Conservation (phyloP, 2,888 invertebrate species). For the Agonopterix arenella region DNA sequence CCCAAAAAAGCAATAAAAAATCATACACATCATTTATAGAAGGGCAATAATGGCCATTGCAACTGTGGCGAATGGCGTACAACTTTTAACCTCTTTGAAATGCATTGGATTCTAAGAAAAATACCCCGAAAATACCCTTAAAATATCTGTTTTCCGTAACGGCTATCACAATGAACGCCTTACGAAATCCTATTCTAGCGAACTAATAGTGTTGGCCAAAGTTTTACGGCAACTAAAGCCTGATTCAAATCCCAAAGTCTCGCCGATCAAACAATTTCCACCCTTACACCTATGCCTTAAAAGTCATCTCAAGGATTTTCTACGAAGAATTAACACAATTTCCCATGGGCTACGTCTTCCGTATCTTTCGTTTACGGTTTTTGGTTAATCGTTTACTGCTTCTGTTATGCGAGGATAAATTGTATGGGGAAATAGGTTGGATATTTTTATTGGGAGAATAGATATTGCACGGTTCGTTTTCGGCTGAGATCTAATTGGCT, state of each 20-base stretch:
- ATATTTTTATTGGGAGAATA: background rate
- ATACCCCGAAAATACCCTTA: too few species aligned
- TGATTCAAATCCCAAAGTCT: too few species aligned
- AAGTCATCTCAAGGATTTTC: too few species aligned
- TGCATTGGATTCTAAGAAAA: too few species aligned
- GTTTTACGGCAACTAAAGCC: conserved; percentile 20
- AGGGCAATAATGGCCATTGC: too few species aligned
- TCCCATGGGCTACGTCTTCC: conserved; percentile 27
- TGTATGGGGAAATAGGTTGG: background rate
- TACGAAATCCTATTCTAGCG: conserved; percentile 18
- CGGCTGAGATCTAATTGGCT: too few species aligned
- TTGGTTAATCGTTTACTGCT: conserved; percentile 40
- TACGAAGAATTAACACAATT: conserved; percentile 11
- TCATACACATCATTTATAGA: too few species aligned
- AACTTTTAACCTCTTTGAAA: too few species aligned
- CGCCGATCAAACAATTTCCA: too few species aligned
- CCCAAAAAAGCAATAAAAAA: too few species aligned
- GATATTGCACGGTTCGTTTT: background rate
- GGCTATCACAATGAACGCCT: background rate
- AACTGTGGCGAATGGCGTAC: too few species aligned
- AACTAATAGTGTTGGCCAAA: conserved; percentile 30
- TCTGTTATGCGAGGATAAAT: conserved; percentile 1
- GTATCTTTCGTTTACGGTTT: conserved; percentile 30
- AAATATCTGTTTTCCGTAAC: background rate
- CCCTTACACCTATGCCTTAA: too few species aligned